Percentiles rank a stretch among this genome's conserved stretches.
These are phyloP conservation scores for Venustaconcha ellipsiformis DNA, from an alignment of 1,140 invertebrate genomes.

Conservation along the genomic window DNA sequence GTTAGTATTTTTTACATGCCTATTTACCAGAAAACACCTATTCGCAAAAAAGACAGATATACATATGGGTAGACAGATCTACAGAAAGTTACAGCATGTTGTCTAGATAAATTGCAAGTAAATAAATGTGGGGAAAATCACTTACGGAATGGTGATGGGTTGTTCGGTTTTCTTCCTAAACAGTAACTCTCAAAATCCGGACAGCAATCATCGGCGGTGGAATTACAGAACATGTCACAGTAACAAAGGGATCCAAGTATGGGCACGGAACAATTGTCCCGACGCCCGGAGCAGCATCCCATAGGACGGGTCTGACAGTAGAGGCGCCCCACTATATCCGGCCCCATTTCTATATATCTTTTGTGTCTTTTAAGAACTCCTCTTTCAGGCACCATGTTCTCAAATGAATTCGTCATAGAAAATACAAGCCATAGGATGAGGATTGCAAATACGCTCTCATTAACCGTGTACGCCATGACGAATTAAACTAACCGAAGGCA, in stretches of 20 bases:
- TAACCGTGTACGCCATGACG: too few species aligned
- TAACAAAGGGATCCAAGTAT: constrained; percentile 86
- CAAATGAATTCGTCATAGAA: too few species aligned
- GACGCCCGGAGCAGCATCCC: constrained; percentile 78
- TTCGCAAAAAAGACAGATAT: too few species aligned
- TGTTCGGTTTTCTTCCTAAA: constrained; percentile 65
- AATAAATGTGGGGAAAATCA: background rate
- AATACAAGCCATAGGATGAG: too few species aligned
- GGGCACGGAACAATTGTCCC: constrained; percentile 81
- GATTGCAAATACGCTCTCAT: too few species aligned
- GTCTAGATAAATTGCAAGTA: background rate
- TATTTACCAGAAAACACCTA: too few species aligned
- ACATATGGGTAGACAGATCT: background rate
- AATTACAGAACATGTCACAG: constrained; percentile 93
- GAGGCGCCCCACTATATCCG: constrained; percentile 44
- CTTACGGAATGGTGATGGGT: constrained; percentile 32
- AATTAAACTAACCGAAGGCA: too few species aligned
- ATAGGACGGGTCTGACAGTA: constrained; percentile 47
- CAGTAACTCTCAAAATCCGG: constrained; percentile 86
- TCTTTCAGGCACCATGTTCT: too few species aligned
- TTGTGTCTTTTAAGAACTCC: constrained; percentile 6
- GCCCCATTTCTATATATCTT: constrained; percentile 44
- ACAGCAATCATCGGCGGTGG: constrained; percentile 80
- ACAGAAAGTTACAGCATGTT: background rate
- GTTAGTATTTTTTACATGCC: too few species aligned